Base-by-base conservation (phyloP, 2,797 vertebrate genomes). In the Fistularia tabacaria region DNA sequence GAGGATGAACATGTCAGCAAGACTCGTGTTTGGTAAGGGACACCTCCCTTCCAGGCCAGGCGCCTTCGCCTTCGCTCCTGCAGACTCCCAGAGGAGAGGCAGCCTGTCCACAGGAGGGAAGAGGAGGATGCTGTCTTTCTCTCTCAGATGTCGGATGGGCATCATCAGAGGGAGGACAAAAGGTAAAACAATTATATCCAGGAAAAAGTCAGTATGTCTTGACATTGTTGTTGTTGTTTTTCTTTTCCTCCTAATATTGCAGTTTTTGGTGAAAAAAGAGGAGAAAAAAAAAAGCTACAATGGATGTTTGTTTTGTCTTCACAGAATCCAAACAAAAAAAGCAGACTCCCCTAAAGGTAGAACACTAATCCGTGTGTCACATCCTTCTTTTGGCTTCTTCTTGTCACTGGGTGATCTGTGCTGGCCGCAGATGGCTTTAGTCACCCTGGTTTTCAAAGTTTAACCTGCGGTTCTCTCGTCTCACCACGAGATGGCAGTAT, bases 81-180 rank as follows among this genome's bases (percentile, higher is more conserved):
- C 73, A 14, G 86, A 84, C 8, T 54, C 71, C 1, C 55, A 72
- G 70, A 86, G 83, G 76, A 88, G 83, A 76, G 76, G 77, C 66
- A 60, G 51, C 36, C 49, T 70, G 12, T 71, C 69, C 15, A 63
- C 67, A 6, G 82, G 77, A 59, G 87, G 81, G 44, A 89, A 84
- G 61, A 88, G 81, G 66, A 89, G 73, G 69, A 89, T 89, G 77
- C 88, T 92, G 58, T 89, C 85, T 8, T 88, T 92, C 72, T 91
- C 90, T 39, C 61, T 92, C 52, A 82, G 90, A 66, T 92, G 89
- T 76, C 86, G 87, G 7, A 72, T 92, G 52, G 90, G 91, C 47
- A 55, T 92, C 71, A 88, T 91, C 66, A 88, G 83, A 79, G 89
- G 88, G 38, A 83, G 87, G 67, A 81, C 56, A 69, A 88, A 85